A percentile compares a stretch with the other conserved stretches of the same genome.
These are phyloP conservation scores for Pomacea maculata DNA, from an alignment of 1,140 invertebrate species.

Conservation along the genomic window DNA sequence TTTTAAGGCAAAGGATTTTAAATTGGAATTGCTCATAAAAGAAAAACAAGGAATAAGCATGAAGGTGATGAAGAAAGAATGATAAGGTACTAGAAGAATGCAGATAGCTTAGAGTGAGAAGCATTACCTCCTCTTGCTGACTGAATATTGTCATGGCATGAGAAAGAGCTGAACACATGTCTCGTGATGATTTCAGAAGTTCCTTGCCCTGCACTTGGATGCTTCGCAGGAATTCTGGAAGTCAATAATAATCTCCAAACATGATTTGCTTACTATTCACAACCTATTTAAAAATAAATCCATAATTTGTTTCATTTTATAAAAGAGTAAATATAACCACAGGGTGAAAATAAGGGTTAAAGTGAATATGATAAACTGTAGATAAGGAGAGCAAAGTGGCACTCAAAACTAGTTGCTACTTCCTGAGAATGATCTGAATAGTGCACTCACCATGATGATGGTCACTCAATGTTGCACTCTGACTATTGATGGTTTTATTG, in stretches of 20 bases:
- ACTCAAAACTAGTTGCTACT: constrained; percentile 4
- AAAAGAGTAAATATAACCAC: constrained; percentile 1
- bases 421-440: neutral
- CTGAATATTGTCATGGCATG: constrained; percentile 68
- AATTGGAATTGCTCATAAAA: too few species aligned
- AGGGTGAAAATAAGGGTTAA: neutral
- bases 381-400: neutral
- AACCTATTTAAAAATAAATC: neutral
- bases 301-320: neutral
- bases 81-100: too few species aligned
- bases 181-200: constrained; percentile 56
- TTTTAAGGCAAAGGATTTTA: too few species aligned
- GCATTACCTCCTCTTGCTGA: constrained; percentile 69
- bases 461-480: too few species aligned
- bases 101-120: too few species aligned
- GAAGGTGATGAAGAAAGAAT: too few species aligned
- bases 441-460: too few species aligned
- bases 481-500: too few species aligned
- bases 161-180: constrained; percentile 63
- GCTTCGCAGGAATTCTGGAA: constrained; percentile 31
- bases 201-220: constrained; percentile 38
- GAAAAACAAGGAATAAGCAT: too few species aligned
- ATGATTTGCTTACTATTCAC: neutral
- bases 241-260: constrained; percentile 4
- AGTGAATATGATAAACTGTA: neutral